Evolutionary conservation across 2,888 invertebrate genomes (phyloP).

Genomic region (Brachyptera risi): DNA sequence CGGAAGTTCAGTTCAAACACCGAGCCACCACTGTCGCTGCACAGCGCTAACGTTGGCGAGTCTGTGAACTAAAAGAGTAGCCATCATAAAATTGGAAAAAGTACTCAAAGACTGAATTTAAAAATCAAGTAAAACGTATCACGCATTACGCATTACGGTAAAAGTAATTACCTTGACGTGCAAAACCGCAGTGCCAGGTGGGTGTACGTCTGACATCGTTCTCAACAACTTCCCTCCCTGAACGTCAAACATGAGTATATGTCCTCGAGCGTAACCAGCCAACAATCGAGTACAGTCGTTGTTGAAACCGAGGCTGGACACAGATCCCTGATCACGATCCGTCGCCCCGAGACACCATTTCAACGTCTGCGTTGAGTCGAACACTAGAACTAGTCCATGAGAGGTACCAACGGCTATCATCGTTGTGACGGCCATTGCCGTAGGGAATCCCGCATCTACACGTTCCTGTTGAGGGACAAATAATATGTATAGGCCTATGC

Average conservation of each 20-base stretch:
- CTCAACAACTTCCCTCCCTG: conserved; percentile 74
- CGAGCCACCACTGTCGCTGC: conserved; percentile 91
- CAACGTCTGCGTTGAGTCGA: conserved; percentile 80
- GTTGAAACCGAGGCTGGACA: conserved; percentile 72
- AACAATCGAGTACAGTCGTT: conserved; percentile 80
- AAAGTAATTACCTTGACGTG: conserved; percentile 55
- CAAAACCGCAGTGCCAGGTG: conserved; percentile 76
- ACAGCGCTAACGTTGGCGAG: conserved; percentile 67
- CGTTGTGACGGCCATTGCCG: conserved; percentile 73
- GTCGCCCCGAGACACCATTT: conserved; percentile 78
- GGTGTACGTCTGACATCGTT: conserved; percentile 73
- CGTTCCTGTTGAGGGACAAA: no score
- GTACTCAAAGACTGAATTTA: no score
- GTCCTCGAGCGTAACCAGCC: conserved; percentile 73
- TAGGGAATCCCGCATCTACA: conserved; percentile 84
- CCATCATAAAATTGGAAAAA: no score
- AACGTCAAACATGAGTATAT: conserved; percentile 85
- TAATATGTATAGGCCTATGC: no score
- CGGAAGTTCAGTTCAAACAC: conserved; percentile 92
- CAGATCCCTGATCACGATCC: conserved; percentile 60
- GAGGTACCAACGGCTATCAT: conserved; percentile 91
- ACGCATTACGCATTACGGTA: not conserved
- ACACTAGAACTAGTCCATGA: conserved; percentile 84
- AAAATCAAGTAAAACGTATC: no score
- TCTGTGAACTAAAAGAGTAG: conserved; percentile 60